Evolutionary conservation across 2,797 vertebrate genomes (phyloP), one percentile per base, ranked within the genome.

Genomic region (Apogon hyalosoma): DNA sequence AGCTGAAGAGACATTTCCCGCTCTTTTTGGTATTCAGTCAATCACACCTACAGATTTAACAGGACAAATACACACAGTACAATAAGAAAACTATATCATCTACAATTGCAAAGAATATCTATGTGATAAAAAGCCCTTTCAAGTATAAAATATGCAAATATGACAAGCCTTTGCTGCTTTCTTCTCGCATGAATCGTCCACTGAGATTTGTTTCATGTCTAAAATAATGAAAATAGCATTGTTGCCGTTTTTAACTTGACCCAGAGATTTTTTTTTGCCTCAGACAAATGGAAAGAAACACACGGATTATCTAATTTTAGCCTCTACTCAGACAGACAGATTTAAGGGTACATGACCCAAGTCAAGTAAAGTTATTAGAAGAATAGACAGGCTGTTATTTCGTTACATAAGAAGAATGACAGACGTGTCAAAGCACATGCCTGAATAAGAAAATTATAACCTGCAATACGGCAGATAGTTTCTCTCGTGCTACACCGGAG

Each of bases 301-400:
- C 87, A 74, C 87, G 83, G 69, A 83, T 69, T 40, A 53, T 75
- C 76, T 84, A 77, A 87, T 78, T 89, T 86, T 86, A 88, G 77
- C 70, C 50, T 54, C 42, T 11, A 14, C 57, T 60, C 59, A 67
- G 68, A 83, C 74, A 63, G 77, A 71, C 39, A 72, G 57, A 80
- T 87, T 74, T 50, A 39, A 63, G 63, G 69, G 59, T 19, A 28
- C 56, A 14, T 1, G 59, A 77, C 57, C 63, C 33, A 42, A 69
- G 47, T 21, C 38, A 19, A 72, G 21, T 28, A 12, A 63, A 47
- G 49, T 71, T 72, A 63, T 69, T 71, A 50, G 11, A 16, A 21
- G 40, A 63, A 47, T 31, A 46, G 13, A 49, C 21, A 68, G 47
- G 66, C 39, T 53, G 5, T 36, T 60, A 50, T 46, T 12, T 58